Evolutionary conservation across 2,888 invertebrate genomes (phyloP), one percentile per base, ranked within the genome.

Genomic region (Apoderus coryli): DNA sequence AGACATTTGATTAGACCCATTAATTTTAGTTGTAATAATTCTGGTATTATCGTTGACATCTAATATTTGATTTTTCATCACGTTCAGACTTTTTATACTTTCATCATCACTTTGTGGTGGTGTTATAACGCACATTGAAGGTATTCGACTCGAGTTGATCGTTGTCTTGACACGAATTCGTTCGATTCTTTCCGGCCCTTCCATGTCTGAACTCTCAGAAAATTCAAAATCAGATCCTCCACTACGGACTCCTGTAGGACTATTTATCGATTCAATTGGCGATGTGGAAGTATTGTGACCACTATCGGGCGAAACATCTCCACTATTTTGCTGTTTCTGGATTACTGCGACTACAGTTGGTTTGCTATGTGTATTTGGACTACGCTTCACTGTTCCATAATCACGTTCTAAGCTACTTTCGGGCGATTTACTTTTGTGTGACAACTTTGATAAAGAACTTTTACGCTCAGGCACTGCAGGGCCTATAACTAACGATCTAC

Each of bases 81-180:
- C 32, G 28, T 40, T 45, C 27, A 40, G 38, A 37, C 52, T 63
- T 47, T 45, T 55, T 35, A 69, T 65, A 41, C 73, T 74, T 54
- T 88, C 88, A 47, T 88, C 88, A 44, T 88, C 88, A 39, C 85
- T 86, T 37, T 79, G 78, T 0, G 77, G 76, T 3, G 88, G 86
- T 10, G 88, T 88, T 28, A 88, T 85, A 3, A 85, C 84, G 56
- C 88, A 89, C 77, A 89, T 81, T 4, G 88, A 86, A 2, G 89
- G 89, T 49, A 89, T 89, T 43, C 88, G 68, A 44, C 81, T 81
- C 29, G 81, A 79, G 48, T 79, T 84, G 24, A 89, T 81, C 2
- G 80, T 77, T 0, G 88, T 89, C 60, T 88, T 89, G 24, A 76
- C 76, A 36, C 84, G 64, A 39, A 88, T 80, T 43, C 86, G 65